A percentile compares a stretch with the other conserved stretches of the same genome.
Conservation (phyloP, 2,797 vertebrate species). For the Dromococcyx pavoninus region DNA sequence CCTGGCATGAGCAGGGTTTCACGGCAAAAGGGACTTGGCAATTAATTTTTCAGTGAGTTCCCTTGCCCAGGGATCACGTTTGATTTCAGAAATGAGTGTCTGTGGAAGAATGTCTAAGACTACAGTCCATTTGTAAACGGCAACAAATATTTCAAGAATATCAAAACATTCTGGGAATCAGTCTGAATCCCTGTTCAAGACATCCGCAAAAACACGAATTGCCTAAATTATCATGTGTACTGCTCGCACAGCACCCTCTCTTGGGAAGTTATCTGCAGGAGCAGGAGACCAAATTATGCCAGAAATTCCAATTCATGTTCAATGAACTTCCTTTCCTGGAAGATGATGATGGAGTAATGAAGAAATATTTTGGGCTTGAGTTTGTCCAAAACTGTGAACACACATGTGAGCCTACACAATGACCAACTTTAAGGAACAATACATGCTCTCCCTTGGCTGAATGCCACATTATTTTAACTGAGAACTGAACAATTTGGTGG, state of each 20-base stretch:
- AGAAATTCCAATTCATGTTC: not conserved
- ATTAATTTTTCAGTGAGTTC: too few relatives aligned
- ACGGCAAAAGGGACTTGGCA: too few relatives aligned
- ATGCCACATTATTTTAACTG: not conserved
- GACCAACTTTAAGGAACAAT: not conserved
- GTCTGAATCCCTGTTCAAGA: not conserved
- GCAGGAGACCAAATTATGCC: not conserved
- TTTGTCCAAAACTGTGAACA: not conserved
- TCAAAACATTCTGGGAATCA: not conserved
- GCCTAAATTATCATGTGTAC: not conserved
- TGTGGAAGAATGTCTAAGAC: not conserved
- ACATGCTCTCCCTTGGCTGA: not conserved
- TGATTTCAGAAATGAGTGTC: not conserved
- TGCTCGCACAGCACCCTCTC: not conserved
- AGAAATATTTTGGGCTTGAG: not conserved
- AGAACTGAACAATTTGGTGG: not conserved
- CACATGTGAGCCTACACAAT: not conserved
- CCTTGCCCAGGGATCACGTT: not conserved
- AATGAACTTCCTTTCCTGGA: not conserved
- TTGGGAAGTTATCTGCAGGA: not conserved
- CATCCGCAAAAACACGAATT: not conserved
- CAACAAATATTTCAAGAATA: not conserved
- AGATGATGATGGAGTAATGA: not conserved
- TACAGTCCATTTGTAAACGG: rapidly evolving
- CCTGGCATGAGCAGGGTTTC: too few relatives aligned